Base-by-base conservation (phyloP, 1,140 invertebrate species). In the Acromyrmex heyeri region DNA sequence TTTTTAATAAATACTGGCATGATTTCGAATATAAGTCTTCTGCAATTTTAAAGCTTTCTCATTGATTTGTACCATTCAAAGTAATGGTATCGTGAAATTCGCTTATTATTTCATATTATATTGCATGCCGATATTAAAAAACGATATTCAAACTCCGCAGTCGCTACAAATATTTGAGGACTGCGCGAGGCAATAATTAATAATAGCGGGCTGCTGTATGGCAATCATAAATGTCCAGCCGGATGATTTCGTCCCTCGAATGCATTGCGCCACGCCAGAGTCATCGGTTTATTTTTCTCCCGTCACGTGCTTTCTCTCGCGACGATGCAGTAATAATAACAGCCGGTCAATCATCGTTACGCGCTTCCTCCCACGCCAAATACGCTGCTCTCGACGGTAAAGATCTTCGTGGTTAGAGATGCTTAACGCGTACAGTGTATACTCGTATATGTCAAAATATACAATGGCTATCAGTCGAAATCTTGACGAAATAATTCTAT, bases 311-410 rank as follows among this genome's bases (percentile, higher is more conserved):
- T n/a, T 53, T 82, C 50, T 81, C 64, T 85, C 48, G 82, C 62
- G 55, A 55, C 57, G 30, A 44, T 77, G 72, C 34, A 27, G 62
- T 48, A 65, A 65, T 73, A 75, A 85, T 87, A 89, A 90, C 53
- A 53, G 48, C 50, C 86, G 65, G 76, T 90, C 89, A 88, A 89
- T 90, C 89, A 90, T 90, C 81, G 55, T 88, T 90, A 81, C 30
- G 21, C 62, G 61, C 61, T 78, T 90, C 89, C 88, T 86, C 62
- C 75, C 77, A 72, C 76, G 21, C 16, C 30, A 50, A 70, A 55
- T 57, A 57, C 18, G 44, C 61, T 24, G 21, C 55, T 55, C 27
- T 73, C 77, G 73, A 76, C 73, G 50, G 76, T 38, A 59, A 86
- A 85, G 48, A 48, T 21, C 14, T 44, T 59, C 30, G 38, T 18